Evolutionary conservation across 92 coral and sea anemone species (phyloP).

Genomic region (Heteractis magnifica): DNA sequence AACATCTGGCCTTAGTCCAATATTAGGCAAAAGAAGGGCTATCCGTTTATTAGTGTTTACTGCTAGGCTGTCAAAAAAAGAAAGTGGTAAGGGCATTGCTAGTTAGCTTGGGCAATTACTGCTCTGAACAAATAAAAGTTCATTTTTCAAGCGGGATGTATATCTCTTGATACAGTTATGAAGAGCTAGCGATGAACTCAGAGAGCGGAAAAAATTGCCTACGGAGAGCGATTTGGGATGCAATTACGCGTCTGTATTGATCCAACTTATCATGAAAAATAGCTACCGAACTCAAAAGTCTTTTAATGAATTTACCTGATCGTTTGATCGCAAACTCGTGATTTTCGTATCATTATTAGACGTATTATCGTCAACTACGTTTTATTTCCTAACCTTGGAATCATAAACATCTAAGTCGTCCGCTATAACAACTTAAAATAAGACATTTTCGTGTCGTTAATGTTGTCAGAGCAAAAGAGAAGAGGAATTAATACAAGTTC

Average conservation of each 20-base stretch:
- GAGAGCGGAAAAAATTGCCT: slow-evolving; percentile 51
- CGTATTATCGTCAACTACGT: background rate
- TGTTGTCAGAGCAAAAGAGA: background rate
- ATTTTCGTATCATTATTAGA: slow-evolving; percentile 10
- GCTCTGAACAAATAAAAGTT: slow-evolving; percentile 71
- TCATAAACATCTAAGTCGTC: background rate
- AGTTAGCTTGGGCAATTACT: slow-evolving; percentile 72
- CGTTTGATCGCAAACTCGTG: slow-evolving; percentile 34
- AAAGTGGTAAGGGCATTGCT: slow-evolving; percentile 48
- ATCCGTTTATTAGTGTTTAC: slow-evolving; percentile 63
- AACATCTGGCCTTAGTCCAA: slow-evolving; percentile 84
- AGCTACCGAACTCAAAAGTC: slow-evolving; percentile 32
- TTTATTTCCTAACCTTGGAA: slow-evolving; percentile 12
- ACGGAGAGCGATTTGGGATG: slow-evolving; percentile 40
- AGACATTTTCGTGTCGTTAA: slow-evolving; percentile 7
- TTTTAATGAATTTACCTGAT: slow-evolving; percentile 58
- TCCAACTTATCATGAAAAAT: slow-evolving; percentile 57
- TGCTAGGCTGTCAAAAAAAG: slow-evolving; percentile 49
- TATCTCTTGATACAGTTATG: slow-evolving; percentile 70
- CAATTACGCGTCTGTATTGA: slow-evolving; percentile 57
- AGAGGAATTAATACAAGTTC: background rate
- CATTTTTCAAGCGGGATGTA: slow-evolving; percentile 66
- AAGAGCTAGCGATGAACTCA: slow-evolving; percentile 52
- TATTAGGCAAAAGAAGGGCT: slow-evolving; percentile 57
- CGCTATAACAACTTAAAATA: background rate